These are phyloP conservation scores for Fragum sueziense DNA, from an alignment of 2,888 invertebrate genomes.

Conservation along the genomic window DNA sequence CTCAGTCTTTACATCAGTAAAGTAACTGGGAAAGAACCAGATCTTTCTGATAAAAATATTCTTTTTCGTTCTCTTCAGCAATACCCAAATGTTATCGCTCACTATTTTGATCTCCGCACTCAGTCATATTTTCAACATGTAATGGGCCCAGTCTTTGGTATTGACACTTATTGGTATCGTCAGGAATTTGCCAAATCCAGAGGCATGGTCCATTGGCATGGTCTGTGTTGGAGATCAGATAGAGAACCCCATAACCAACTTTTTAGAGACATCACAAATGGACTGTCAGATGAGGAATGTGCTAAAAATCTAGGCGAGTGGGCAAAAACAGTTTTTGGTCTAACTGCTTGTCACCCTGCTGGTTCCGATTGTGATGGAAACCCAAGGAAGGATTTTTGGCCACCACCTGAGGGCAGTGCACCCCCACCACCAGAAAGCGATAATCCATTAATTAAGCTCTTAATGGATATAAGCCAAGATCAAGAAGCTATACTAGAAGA, in stretches of 20 bases:
- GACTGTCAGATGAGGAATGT: constrained; percentile 45
- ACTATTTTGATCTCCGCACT: constrained; percentile 57
- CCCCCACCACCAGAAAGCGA: constrained; percentile 56
- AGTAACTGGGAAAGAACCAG: too few relatives aligned
- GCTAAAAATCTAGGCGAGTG: constrained; percentile 44
- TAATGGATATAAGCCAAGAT: constrained; percentile 60
- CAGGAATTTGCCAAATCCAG: constrained; percentile 65
- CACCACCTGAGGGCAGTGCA: constrained; percentile 64
- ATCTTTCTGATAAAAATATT: constrained; percentile 35
- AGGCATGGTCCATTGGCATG: constrained; percentile 66
- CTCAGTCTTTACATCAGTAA: too few relatives aligned
- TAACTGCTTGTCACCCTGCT: constrained; percentile 58
- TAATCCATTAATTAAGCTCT: constrained; percentile 62
- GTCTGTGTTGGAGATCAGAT: constrained; percentile 53
- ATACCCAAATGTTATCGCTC: constrained; percentile 61
- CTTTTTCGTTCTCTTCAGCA: constrained; percentile 58
- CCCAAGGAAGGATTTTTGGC: constrained; percentile 62
- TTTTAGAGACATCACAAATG: constrained; percentile 40
- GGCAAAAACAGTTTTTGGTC: constrained; percentile 49
- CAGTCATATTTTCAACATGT: constrained; percentile 60
- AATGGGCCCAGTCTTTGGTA: constrained; percentile 64
- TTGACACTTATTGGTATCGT: constrained; percentile 63
- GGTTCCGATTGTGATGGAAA: constrained; percentile 47
- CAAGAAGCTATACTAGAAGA: constrained; percentile 60
- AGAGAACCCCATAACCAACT: constrained; percentile 57